These are phyloP conservation scores for Corythornis vintsioides DNA, from an alignment of 2,113 vertebrate species.

Conservation along the genomic window DNA sequence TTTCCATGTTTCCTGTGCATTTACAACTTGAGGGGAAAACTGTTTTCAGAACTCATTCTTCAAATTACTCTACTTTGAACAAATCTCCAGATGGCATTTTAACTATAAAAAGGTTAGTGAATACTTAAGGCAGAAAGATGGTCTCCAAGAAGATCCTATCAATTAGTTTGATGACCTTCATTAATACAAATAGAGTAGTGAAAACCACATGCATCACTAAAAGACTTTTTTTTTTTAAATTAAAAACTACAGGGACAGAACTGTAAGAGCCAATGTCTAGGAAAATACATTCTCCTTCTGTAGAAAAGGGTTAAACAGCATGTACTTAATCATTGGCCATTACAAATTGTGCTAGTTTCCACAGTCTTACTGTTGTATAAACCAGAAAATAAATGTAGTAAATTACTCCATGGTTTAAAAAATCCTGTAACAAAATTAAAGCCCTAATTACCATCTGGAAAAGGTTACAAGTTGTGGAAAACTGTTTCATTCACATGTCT, in stretches of 20 bases:
- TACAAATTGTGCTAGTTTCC: not conserved
- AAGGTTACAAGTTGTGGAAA: not conserved
- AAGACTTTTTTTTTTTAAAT: not conserved
- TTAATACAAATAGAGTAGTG: slow-evolving; percentile 17
- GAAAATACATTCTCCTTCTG: not conserved
- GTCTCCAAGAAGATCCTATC: slow-evolving; percentile 23
- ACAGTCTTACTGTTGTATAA: not conserved
- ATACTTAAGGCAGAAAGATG: slow-evolving; percentile 25
- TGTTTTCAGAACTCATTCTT: slow-evolving; percentile 51
- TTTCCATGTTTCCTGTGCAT: not conserved
- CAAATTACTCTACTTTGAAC: slow-evolving; percentile 51
- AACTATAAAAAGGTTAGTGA: slow-evolving; percentile 27
- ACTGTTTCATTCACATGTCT: not conserved
- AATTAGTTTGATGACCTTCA: slow-evolving; percentile 3
- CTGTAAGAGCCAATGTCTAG: not conserved
- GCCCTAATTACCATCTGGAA: not conserved
- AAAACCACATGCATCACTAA: not conserved
- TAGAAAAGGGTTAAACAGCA: not conserved
- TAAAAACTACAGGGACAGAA: not conserved
- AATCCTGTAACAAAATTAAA: not conserved
- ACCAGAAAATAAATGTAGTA: not conserved
- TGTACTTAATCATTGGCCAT: not conserved
- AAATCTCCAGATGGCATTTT: slow-evolving; percentile 37
- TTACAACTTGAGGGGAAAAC: slow-evolving; percentile 1
- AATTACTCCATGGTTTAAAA: not conserved